Base-by-base conservation (phyloP, 2,888 invertebrate species). In the Watsonalla binaria region DNA sequence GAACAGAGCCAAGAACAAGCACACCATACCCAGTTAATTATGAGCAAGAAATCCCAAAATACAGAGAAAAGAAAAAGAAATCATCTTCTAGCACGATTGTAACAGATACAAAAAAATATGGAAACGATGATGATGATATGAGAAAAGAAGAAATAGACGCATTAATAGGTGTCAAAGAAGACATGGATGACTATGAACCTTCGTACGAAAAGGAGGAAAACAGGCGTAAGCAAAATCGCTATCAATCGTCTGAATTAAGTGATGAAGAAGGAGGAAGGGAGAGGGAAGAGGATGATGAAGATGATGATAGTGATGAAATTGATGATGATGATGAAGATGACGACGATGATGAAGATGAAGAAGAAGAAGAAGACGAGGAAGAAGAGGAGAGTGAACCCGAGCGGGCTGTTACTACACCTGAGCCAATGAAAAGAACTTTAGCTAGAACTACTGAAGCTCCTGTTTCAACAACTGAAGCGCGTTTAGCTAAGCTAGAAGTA, bases 51-150 rank as follows among this genome's bases (percentile, higher is more conserved):
- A 50, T 62, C 47, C 84, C 86, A 8, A 84, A 82, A 62, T 86
- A 82, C 54, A 79, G 76, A 61, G 90, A 86, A 69, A 90, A 88
- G 69, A 86, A 87, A 65, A 89, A 80, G 51, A 90, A 89, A 62
- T 76, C 74, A 11, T 73, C 80, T 6, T 82, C 86, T 64, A 90
- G 84, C 34, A 91, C 91, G 5, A 66, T 87, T 55, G 86, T 91
- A 0, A 91, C 90, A 5, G 91, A 91, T 52, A 82, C 87, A 34
- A 80, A 87, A 59, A 78, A 74, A 13, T 91, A 91, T 60, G 88
- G 86, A 6, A 78, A 84, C 58, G 82, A 73, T 46, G 74, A 80
- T 35, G 80, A 82, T 51, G 80, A 88, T 54, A 75, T 76, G 70
- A 74, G 63, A 63, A 78, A 79, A 63, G 78, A 82, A 62, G 86